phyloP scores from a whole-genome alignment of 2,888 invertebrate genomes.

The Andrena dorsata region DNA sequence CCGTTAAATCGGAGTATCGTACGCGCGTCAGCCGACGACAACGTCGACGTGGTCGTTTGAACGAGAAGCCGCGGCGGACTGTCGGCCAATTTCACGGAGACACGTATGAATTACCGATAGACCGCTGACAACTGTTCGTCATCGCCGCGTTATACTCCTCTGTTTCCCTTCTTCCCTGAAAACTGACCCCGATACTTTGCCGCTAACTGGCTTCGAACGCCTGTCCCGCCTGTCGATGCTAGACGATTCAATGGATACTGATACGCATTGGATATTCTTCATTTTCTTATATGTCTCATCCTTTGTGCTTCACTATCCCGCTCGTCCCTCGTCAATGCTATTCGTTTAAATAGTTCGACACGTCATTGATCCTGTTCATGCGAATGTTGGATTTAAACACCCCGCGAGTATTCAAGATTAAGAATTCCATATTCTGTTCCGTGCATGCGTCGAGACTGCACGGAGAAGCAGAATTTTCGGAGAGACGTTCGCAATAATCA shows the following conservation, averaged over 20 bases:
- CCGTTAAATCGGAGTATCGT: constrained; percentile 48
- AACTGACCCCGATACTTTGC: not conserved
- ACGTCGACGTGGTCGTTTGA: constrained; percentile 16
- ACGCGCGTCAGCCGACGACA: constrained; percentile 11
- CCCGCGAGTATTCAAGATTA: not conserved
- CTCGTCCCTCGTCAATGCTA: not conserved
- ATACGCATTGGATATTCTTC: not conserved
- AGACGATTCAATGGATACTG: not conserved
- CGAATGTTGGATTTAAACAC: no score
- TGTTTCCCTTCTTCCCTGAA: not conserved
- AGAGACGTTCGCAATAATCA: constrained; percentile 43
- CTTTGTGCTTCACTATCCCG: not conserved
- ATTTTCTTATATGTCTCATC: not conserved
- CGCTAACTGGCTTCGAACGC: not conserved
- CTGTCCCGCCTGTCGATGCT: not conserved
- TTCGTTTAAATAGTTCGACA: no score
- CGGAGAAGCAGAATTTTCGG: constrained; percentile 24
- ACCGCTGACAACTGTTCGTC: constrained; percentile 18
- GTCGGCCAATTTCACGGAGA: constrained; percentile 29
- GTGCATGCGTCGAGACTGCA: not conserved
- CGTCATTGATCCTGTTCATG: no score
- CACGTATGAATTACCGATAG: constrained; percentile 29
- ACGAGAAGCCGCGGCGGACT: constrained; percentile 15
- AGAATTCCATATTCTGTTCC: not conserved
- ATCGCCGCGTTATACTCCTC: not conserved